phyloP scores from a whole-genome alignment of 2,797 vertebrate genomes.

The Peromyscus aztecus region DNA sequence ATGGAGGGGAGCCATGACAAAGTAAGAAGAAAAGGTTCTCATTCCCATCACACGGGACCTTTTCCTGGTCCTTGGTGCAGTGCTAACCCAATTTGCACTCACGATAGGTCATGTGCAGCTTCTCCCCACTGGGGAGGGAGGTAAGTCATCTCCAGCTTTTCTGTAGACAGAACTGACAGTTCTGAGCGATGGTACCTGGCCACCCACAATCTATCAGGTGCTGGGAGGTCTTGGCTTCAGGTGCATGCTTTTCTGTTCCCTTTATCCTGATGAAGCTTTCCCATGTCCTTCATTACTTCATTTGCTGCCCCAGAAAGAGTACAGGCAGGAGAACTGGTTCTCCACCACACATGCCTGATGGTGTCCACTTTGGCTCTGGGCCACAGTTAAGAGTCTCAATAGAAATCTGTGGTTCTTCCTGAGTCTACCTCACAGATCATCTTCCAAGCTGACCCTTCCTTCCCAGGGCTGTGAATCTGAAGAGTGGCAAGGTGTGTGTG shows the following conservation, averaged over 20 bases:
- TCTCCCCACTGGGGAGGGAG: neutral
- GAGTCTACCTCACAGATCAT: neutral
- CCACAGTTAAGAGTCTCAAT: neutral
- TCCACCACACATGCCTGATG: neutral
- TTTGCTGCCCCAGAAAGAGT: neutral
- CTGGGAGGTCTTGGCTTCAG: neutral
- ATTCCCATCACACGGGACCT: neutral
- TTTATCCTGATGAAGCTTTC: neutral
- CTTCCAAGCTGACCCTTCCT: neutral
- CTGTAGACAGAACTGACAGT: neutral
- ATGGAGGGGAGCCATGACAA: neutral
- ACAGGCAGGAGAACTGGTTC: neutral
- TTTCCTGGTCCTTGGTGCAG: neutral
- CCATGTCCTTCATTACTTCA: neutral
- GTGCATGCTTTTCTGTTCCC: neutral
- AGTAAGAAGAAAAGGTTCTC: neutral
- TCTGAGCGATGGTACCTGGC: neutral
- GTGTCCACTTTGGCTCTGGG: neutral
- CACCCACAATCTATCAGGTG: neutral
- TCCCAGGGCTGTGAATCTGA: neutral
- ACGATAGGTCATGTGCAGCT: neutral
- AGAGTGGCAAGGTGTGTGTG: neutral
- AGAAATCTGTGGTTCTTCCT: neutral
- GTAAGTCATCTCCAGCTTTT: constrained; percentile 1
- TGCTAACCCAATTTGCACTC: neutral